Conservation (phyloP, 2,113 vertebrate genomes). For the Chaenogobius annularis region DNA sequence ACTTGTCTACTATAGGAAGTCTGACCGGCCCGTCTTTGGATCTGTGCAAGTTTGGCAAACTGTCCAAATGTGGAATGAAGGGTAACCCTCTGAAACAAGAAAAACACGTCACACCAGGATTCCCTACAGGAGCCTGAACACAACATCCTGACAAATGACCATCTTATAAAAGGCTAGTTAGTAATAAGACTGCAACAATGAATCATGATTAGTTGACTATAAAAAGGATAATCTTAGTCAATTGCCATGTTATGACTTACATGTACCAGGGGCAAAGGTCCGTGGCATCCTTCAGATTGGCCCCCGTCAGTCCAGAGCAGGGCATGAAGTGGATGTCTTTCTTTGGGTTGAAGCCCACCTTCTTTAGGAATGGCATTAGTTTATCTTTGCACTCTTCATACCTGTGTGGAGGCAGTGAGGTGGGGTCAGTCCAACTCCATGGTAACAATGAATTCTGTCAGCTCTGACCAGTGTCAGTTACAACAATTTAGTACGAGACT, state of each 20-base stretch:
- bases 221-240: no score
- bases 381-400: conserved; percentile 99
- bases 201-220: no score
- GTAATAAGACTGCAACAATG: no score
- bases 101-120: background rate
- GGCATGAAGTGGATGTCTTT: conserved; percentile 99
- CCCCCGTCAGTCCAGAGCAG: conserved; percentile 95
- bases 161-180: no score
- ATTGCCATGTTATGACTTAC: conserved; percentile 76
- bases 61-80: conserved; percentile 98
- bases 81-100: conserved; percentile 85
- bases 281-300: conserved; percentile 94
- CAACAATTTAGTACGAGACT: no score
- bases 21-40: conserved; percentile 92
- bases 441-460: no score
- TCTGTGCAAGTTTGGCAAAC: conserved; percentile 94
- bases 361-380: conserved; percentile 98
- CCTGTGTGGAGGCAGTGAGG: conserved; percentile 62
- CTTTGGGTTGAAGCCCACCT: conserved; percentile 98
- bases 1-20: conserved; percentile 98
- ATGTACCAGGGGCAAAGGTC: conserved; percentile 92
- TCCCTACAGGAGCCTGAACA: no score
- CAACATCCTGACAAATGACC: no score
- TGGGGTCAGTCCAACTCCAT: background rate
- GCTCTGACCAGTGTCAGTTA: no score